Evolutionary conservation across 2,113 vertebrate species (phyloP).

Genomic region (Cebus imitator): DNA sequence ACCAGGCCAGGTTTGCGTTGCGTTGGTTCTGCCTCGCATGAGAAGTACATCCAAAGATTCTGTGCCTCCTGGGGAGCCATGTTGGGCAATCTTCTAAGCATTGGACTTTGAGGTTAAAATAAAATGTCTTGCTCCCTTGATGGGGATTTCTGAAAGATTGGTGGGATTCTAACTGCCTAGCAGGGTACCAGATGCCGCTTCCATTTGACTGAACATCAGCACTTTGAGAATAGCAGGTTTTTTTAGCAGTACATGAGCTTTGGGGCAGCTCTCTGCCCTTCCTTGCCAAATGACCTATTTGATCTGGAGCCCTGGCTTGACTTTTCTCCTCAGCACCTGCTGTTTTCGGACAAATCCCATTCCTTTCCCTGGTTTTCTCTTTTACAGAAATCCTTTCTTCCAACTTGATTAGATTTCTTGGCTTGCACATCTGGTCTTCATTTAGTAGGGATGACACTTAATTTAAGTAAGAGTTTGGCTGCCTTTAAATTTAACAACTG

Average conservation of each 20-base stretch:
- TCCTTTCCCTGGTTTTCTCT: background rate
- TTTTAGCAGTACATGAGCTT: too few relatives aligned
- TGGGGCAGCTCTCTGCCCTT: background rate
- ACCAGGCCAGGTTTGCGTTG: background rate
- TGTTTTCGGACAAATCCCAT: background rate
- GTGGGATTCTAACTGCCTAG: background rate
- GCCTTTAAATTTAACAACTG: slow-evolving; percentile 27
- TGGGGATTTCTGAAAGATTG: background rate
- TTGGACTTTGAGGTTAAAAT: background rate
- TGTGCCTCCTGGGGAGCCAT: accelerated
- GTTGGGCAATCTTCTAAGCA: background rate
- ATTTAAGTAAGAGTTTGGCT: slow-evolving; percentile 42
- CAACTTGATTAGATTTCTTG: slow-evolving; percentile 13
- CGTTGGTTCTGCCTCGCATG: background rate
- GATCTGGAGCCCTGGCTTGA: background rate
- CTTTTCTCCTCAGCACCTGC: background rate
- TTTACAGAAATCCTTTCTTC: slow-evolving; percentile 16
- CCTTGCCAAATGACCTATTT: background rate
- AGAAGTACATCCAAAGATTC: background rate
- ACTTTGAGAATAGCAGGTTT: too few relatives aligned
- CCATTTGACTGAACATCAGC: too few relatives aligned
- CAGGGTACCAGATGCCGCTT: background rate
- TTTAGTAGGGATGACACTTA: slow-evolving; percentile 55
- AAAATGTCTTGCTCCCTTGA: background rate
- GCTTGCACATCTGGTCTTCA: slow-evolving; percentile 48